These are phyloP conservation scores for Anastatus disparis DNA, from an alignment of 1,140 invertebrate genomes.

Conservation along the genomic window DNA sequence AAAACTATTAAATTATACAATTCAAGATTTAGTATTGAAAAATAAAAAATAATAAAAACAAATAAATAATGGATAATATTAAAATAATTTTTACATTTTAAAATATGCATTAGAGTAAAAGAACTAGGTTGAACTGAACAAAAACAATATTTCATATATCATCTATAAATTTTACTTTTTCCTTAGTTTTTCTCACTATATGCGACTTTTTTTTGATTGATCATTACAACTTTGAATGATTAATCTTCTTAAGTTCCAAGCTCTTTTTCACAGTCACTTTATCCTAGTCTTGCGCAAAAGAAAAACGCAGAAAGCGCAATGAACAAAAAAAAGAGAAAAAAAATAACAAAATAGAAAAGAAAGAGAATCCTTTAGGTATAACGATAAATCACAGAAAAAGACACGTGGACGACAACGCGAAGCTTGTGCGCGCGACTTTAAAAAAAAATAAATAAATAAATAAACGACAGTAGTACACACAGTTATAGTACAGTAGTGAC, in stretches of 20 bases:
- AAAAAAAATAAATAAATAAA: conserved; percentile 25
- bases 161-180: too few relatives aligned
- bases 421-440: conserved; percentile 58
- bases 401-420: conserved; percentile 44
- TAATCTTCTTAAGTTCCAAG: conserved; percentile 3
- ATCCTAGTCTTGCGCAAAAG: conserved; percentile 13
- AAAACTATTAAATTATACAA: too few relatives aligned
- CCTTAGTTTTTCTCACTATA: too few relatives aligned
- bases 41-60: too few relatives aligned
- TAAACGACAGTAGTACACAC: conserved; percentile 66
- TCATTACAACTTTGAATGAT: conserved; percentile 25
- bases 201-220: conserved; percentile 18
- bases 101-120: too few relatives aligned
- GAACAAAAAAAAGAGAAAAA: conserved; percentile 4
- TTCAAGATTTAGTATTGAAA: too few relatives aligned
- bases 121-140: too few relatives aligned
- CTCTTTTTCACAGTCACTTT: conserved; percentile 55
- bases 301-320: conserved; percentile 54
- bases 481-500: conserved; percentile 68
- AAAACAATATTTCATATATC: too few relatives aligned
- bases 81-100: too few relatives aligned
- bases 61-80: too few relatives aligned
- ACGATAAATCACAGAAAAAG: conserved; percentile 39
- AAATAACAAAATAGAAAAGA: conserved; percentile 3
- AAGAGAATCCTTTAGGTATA: conserved; percentile 3